Evolutionary conservation across 2,797 vertebrate genomes (phyloP), one percentile per base, ranked within the genome.

Genomic region (Eupleurogrammus muticus): DNA sequence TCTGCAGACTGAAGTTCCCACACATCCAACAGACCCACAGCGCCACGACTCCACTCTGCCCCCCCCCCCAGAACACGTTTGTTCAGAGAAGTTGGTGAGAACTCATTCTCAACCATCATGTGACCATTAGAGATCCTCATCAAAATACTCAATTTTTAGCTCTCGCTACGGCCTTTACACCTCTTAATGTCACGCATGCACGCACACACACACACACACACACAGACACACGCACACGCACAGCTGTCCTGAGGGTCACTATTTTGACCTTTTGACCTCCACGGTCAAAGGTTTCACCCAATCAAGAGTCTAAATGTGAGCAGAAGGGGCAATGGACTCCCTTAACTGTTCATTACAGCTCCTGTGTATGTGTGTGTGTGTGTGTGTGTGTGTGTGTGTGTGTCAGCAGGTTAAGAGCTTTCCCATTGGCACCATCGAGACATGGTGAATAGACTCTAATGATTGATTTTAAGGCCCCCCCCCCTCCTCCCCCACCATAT

Each of bases 241-340:
- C 14, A 68, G 52, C 34, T 77, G 77, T 75, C 73, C 61, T 64
- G 47, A 65, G 81, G 84, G 83, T 79, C 75, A 78, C 72, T 71
- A 19, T 40, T 56, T 35, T 79, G 80, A 87, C 86, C 88, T 86
- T 74, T 81, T 91, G 85, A 91, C 87, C 89, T 79, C 58, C 0
- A 0, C 51, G 84, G 90, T 88, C 91, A 93, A 75, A 92, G 92
- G 92, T 93, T 79, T 67, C 1, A 16, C 63, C 73, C 90, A 92
- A 90, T 92, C 90, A 92, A 86, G 86, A 91, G 84, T 87, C 79
- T 84, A 80, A 85, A 75, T 92, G 83, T 72, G 83, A 92, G 82
- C 89, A 92, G 88, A 91, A 88, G 83, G 85, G 68, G 73, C 84
- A 64, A 94, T 92, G 85, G 88, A 93, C 91, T 93, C 88, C 87